These are phyloP conservation scores for Craseonycteris thonglongyai DNA, from an alignment of 2,113 vertebrate species.

Conservation along the genomic window DNA sequence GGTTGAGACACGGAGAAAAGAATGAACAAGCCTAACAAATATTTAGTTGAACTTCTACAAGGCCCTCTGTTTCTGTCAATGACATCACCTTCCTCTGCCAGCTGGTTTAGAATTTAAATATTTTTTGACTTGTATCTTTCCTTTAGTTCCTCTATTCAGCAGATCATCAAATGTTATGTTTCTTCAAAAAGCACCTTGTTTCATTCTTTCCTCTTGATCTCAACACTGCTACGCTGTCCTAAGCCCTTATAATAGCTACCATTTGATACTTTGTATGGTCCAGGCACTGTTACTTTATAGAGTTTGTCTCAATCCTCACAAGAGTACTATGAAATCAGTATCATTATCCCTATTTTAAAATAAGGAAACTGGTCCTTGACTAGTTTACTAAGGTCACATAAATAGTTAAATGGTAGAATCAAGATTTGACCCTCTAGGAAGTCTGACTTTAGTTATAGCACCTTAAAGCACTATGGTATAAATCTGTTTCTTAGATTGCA, in stretches of 20 bases:
- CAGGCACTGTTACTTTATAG: background rate
- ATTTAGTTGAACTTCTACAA: background rate
- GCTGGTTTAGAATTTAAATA: background rate
- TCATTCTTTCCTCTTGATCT: slow-evolving; percentile 2
- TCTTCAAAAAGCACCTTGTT: background rate
- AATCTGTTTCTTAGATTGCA: background rate
- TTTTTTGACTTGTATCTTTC: background rate
- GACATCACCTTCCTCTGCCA: background rate
- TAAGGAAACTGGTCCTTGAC: background rate
- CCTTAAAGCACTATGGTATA: background rate
- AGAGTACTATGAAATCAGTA: background rate
- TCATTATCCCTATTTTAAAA: background rate
- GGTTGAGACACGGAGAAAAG: background rate
- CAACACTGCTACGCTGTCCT: background rate
- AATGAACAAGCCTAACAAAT: slow-evolving; percentile 11
- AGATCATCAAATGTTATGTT: background rate
- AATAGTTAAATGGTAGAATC: background rate
- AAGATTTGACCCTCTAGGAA: background rate
- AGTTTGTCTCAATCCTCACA: background rate
- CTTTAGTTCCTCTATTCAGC: background rate
- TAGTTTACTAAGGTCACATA: background rate
- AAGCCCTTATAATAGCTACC: background rate
- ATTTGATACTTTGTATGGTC: background rate
- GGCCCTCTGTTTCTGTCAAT: background rate
- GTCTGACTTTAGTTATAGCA: background rate